Evolutionary conservation across 2,113 vertebrate genomes (phyloP).

Genomic region (Sander lucioperca): DNA sequence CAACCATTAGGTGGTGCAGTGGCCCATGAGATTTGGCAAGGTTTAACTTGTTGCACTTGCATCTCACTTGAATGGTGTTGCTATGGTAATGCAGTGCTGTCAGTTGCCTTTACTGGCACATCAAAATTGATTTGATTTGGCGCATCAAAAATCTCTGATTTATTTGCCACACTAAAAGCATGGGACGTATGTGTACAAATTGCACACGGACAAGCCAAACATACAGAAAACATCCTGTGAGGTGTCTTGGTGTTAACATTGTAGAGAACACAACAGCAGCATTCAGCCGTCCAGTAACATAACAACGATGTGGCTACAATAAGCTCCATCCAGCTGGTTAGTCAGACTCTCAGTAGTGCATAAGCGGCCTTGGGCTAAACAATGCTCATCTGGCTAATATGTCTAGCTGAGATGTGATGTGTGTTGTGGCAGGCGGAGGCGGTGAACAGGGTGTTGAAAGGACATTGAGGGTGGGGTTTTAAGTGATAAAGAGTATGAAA

Average conservation of each 20-base stretch:
- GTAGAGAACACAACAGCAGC: slow-evolving; percentile 7
- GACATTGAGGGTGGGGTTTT: slow-evolving; percentile 14
- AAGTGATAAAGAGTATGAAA: background rate
- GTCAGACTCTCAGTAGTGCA: slow-evolving; percentile 28
- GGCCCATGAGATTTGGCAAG: slow-evolving; percentile 46
- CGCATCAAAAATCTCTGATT: slow-evolving; percentile 27
- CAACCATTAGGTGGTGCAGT: slow-evolving; percentile 76
- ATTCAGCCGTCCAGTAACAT: slow-evolving; percentile 27
- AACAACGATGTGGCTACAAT: slow-evolving; percentile 25
- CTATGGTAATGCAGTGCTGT: slow-evolving; percentile 70
- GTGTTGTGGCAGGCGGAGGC: slow-evolving; percentile 44
- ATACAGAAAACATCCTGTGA: background rate
- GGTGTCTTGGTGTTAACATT: slow-evolving; percentile 9
- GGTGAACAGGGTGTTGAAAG: slow-evolving; percentile 6
- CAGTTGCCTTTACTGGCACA: slow-evolving; percentile 43
- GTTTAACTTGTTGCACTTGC: slow-evolving; percentile 18
- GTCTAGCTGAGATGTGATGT: slow-evolving; percentile 38
- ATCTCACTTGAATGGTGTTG: slow-evolving; percentile 67
- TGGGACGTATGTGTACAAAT: background rate
- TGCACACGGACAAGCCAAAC: background rate
- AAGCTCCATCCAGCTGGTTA: slow-evolving; percentile 33
- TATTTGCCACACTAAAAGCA: slow-evolving; percentile 20
- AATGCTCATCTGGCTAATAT: slow-evolving; percentile 48
- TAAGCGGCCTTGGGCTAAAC: slow-evolving; percentile 62
- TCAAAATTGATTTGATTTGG: slow-evolving; percentile 25